Conservation (phyloP, 2,113 vertebrate genomes). For the cat (Felis catus) region DNA sequence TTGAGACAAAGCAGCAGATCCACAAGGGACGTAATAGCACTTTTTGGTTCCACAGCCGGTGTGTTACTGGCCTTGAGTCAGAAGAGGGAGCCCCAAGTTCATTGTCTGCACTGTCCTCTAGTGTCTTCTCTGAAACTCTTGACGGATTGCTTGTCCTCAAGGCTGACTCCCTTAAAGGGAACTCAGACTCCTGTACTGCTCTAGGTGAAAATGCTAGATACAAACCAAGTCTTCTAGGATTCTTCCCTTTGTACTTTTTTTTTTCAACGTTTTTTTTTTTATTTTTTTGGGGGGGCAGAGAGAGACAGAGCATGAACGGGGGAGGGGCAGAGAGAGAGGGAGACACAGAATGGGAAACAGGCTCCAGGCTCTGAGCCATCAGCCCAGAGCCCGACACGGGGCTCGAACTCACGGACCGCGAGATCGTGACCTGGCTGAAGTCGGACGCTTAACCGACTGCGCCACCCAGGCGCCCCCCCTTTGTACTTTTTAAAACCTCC, state of each 20-base stretch:
- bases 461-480: too few relatives aligned
- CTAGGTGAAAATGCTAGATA: not conserved
- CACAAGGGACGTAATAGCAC: not conserved
- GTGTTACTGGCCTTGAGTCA: not conserved
- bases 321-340: too few relatives aligned
- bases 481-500: not conserved
- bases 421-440: too few relatives aligned
- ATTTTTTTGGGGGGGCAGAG: too few relatives aligned
- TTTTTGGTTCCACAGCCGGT: not conserved
- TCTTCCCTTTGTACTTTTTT: not conserved
- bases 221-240: not conserved
- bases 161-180: not conserved
- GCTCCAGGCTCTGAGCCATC: too few relatives aligned
- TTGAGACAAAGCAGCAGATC: not conserved
- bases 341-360: too few relatives aligned
- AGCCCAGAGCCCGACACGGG: too few relatives aligned
- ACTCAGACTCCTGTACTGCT: not conserved
- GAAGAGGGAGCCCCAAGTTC: not conserved
- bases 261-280: too few relatives aligned
- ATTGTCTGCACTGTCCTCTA: not conserved
- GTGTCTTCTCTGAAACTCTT: not conserved
- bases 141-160: not conserved
- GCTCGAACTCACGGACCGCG: too few relatives aligned
- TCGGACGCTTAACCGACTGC: too few relatives aligned
- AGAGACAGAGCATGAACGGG: too few relatives aligned